These are phyloP conservation scores for Diabrotica undecimpunctata DNA, from an alignment of 1,140 invertebrate species.

Conservation along the genomic window DNA sequence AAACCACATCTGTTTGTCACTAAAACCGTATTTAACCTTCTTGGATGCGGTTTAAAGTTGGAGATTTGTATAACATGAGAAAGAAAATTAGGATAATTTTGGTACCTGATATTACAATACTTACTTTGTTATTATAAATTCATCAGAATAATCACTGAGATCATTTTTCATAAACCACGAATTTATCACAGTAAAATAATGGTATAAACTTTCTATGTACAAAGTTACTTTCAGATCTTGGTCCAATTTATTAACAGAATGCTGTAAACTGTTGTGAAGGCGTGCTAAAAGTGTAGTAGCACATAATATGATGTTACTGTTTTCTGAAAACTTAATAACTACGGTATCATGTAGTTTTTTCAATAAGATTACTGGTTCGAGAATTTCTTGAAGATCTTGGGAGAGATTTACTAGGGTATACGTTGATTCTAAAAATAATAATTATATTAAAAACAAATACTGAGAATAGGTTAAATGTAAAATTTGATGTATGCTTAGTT, in stretches of 20 bases:
- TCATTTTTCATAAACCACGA: conserved; percentile 54
- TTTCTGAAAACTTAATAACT: conserved; percentile 42
- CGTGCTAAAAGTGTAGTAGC: conserved; percentile 48
- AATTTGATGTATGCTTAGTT: not conserved
- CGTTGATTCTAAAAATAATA: conserved; percentile 35
- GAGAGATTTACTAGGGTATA: conserved; percentile 50
- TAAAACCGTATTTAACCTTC: too few relatives aligned
- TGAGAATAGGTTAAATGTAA: conserved; percentile 4
- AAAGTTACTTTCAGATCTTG: conserved; percentile 51
- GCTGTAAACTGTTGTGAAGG: conserved; percentile 49
- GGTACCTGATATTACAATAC: not conserved
- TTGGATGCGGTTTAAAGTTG: too few relatives aligned
- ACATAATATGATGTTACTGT: conserved; percentile 44
- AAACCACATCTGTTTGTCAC: too few relatives aligned
- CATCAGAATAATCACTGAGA: conserved; percentile 52
- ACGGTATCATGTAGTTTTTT: conserved; percentile 49
- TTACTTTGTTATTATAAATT: conserved; percentile 54
- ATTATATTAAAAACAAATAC: not conserved
- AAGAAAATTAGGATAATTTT: too few relatives aligned
- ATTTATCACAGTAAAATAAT: conserved; percentile 54
- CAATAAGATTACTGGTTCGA: conserved; percentile 47
- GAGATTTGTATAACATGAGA: too few relatives aligned
- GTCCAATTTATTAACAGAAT: conserved; percentile 46
- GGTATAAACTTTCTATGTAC: conserved; percentile 50
- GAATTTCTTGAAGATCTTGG: conserved; percentile 42